A percentile compares a stretch with the other conserved stretches of the same genome.
Conservation (phyloP, 2,797 vertebrate species). For the Graptemys geographica region DNA sequence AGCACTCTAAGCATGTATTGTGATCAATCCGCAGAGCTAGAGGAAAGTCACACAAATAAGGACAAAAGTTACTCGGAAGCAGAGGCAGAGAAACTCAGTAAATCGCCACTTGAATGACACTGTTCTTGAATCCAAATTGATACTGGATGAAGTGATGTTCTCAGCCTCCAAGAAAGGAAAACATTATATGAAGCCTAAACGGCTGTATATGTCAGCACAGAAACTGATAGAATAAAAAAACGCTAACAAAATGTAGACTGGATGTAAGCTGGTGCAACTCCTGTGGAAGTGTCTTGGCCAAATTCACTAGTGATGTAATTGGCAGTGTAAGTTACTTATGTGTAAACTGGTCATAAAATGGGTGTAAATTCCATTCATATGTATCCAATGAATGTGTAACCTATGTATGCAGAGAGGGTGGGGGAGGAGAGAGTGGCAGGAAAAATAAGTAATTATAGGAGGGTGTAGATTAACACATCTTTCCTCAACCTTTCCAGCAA, state of each 20-base stretch:
- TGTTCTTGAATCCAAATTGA: neutral
- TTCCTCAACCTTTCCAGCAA: neutral
- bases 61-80: neutral
- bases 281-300: slow-evolving; percentile 26
- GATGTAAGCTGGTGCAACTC: slow-evolving; percentile 45
- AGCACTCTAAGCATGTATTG: neutral
- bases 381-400: neutral
- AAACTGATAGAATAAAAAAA: slow-evolving; percentile 25
- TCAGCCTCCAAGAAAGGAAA: slow-evolving; percentile 21
- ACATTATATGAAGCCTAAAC: slow-evolving; percentile 23
- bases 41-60: neutral
- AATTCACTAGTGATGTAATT: slow-evolving; percentile 24
- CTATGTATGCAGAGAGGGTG: neutral
- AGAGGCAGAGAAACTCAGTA: neutral
- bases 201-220: neutral
- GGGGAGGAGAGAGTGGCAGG: neutral
- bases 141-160: neutral
- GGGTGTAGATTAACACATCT: neutral
- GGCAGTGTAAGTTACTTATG: neutral
- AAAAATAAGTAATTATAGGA: neutral
- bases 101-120: neutral
- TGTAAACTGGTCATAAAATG: slow-evolving; percentile 40
- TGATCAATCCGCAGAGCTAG: neutral
- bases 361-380: neutral
- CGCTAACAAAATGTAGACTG: slow-evolving; percentile 5